Evolutionary conservation across 2,888 invertebrate genomes (phyloP), one percentile per base, ranked within the genome.

Genomic region (Agrochola lota): DNA sequence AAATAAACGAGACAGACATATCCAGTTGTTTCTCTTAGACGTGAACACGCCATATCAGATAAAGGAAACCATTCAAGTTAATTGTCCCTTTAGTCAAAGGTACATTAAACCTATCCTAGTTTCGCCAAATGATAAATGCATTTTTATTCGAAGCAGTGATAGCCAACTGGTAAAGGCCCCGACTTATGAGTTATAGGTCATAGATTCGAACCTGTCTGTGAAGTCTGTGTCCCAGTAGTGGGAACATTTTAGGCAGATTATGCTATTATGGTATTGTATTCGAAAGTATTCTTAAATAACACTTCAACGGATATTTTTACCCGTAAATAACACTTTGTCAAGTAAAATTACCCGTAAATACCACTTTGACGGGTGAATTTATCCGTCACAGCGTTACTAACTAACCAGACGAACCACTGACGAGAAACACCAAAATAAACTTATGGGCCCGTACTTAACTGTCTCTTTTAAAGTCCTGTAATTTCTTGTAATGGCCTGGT

Each of bases 1-100:
- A 73, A 76, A 77, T 74, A 70, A 78, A 78, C 66, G 52, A 49
- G 63, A 59, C 76, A 55, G 64, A 73, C 43, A 67, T 43, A 74
- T 70, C n/a, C 68, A 57, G 66, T 52, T 72, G 63, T 73, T 75
- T 57, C 59, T 35, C 60, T 67, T 43, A 70, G 40, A 49, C 76
- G 49, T 43, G 49, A 52, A 60, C 23, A 66, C 17, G 17, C 35
- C 20, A n/a, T 46, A 26, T 23, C 26, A 70, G 59, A 74, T 78
- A 71, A 71, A 26, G 52, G 52, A 35, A 64, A 72, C 78, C 64
- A 78, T 77, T 70, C 66, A 68, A 69, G 73, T 69, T 74, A 71
- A 80, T 77, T 77, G 71, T 76, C 49, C 52, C 59, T 78, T 68
- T 66, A 17, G 62, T 46, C 71, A 60, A 70, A 67, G 64, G 20